Conservation (phyloP, 2,797 vertebrate species). For the Sorex maritimensis region DNA sequence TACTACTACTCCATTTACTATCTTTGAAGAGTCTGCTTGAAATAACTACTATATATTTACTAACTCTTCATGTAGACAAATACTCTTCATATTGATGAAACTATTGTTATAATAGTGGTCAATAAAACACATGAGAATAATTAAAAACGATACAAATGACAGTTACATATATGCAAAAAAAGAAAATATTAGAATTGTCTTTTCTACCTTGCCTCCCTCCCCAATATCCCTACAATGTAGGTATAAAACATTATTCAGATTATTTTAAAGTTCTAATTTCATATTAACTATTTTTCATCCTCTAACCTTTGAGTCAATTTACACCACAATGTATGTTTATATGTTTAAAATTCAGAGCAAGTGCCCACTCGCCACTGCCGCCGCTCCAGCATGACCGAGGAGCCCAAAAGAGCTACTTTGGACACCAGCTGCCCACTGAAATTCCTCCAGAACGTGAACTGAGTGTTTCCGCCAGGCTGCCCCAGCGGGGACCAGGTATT, state of each 20-base stretch:
- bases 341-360: not conserved
- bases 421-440: no score
- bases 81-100: not conserved
- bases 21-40: not conserved
- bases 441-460: no score
- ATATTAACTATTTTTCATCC: not conserved
- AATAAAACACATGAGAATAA: not conserved
- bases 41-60: not conserved
- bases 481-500: no score
- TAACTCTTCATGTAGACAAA: not conserved
- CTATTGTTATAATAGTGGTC: not conserved
- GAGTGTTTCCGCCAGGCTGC: no score
- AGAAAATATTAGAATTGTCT: not conserved
- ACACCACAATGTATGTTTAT: not conserved
- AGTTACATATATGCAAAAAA: not conserved
- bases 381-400: no score
- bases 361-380: not conserved
- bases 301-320: not conserved
- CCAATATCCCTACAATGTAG: not conserved
- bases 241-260: not conserved
- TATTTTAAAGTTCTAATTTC: not conserved
- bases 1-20: not conserved
- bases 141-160: not conserved
- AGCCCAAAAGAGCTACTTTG: no score
- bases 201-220: not conserved